phyloP scores from a whole-genome alignment of 1,140 invertebrate genomes.

The Bombus pascuorum region DNA sequence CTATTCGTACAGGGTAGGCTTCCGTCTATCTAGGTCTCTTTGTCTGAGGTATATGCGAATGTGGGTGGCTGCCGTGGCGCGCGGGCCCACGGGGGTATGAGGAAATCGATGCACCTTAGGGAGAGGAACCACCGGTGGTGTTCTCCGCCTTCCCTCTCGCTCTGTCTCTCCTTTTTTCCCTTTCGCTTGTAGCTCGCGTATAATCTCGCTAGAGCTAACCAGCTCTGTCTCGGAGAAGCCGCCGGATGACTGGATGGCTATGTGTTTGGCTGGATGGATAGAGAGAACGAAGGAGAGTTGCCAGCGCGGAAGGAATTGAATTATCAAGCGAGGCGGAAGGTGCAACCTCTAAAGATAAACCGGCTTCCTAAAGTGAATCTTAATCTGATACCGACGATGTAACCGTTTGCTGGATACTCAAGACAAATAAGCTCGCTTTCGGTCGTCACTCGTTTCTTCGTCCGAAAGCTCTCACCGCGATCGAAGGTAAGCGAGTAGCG shows the following conservation, averaged over 20 bases:
- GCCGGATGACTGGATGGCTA: slow-evolving; percentile 51
- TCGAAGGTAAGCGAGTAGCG: too few species aligned
- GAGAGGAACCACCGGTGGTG: slow-evolving; percentile 57
- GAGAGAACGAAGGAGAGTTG: slow-evolving; percentile 71
- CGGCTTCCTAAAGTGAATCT: slow-evolving; percentile 72
- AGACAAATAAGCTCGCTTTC: slow-evolving; percentile 36
- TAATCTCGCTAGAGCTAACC: slow-evolving; percentile 60
- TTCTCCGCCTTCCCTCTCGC: neutral
- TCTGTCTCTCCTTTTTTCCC: slow-evolving; percentile 13
- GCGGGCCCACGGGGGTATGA: slow-evolving; percentile 62
- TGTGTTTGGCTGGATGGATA: slow-evolving; percentile 56
- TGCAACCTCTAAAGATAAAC: slow-evolving; percentile 76
- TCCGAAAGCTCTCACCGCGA: neutral
- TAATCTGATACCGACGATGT: slow-evolving; percentile 72
- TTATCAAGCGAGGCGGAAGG: slow-evolving; percentile 81
- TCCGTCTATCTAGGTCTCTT: slow-evolving; percentile 77
- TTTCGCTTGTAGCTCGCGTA: slow-evolving; percentile 26
- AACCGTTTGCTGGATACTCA: slow-evolving; percentile 63
- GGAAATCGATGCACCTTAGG: slow-evolving; percentile 81
- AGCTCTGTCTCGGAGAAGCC: slow-evolving; percentile 17
- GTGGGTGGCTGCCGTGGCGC: slow-evolving; percentile 62
- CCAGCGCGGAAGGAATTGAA: slow-evolving; percentile 81
- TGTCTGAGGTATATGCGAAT: slow-evolving; percentile 75
- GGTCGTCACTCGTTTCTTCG: neutral
- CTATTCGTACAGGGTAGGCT: slow-evolving; percentile 73